Conservation (phyloP, 2,888 invertebrate genomes). For the Brachyptera putata region DNA sequence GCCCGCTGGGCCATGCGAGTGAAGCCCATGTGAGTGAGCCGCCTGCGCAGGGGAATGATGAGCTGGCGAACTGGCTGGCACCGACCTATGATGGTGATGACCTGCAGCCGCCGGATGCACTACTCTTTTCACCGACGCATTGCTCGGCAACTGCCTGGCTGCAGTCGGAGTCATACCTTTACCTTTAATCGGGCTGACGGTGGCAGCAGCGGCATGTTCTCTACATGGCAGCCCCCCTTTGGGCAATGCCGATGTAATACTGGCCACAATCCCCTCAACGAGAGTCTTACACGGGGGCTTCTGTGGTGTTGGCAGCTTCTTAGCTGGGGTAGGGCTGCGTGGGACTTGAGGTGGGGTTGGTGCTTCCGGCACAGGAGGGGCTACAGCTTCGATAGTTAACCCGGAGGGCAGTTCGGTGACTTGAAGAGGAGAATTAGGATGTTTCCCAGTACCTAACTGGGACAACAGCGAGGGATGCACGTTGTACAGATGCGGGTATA, state of each 20-base stretch:
- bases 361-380: too few relatives aligned
- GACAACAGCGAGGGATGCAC: slow-evolving; percentile 32
- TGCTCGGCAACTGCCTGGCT: slow-evolving; percentile 55
- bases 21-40: too few relatives aligned
- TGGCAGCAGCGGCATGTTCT: slow-evolving; percentile 53
- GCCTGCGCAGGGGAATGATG: slow-evolving; percentile 34
- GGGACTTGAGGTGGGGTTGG: too few relatives aligned
- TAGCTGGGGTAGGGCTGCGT: background rate
- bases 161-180: slow-evolving; percentile 47
- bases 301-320: background rate
- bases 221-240: slow-evolving; percentile 29
- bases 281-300: background rate
- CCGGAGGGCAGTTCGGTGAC: too few relatives aligned
- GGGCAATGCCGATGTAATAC: slow-evolving; percentile 15
- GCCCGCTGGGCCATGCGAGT: too few relatives aligned
- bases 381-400: too few relatives aligned
- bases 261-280: background rate
- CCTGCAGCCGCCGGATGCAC: slow-evolving; percentile 44
- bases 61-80: slow-evolving; percentile 17
- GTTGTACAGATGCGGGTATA: slow-evolving; percentile 34
- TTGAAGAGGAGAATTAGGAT: slow-evolving; percentile 19
- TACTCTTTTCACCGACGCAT: slow-evolving; percentile 36
- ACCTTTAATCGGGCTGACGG: slow-evolving; percentile 51
- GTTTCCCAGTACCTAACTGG: slow-evolving; percentile 32
- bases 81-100: background rate